Conservation (phyloP, 1,140 invertebrate genomes). For the Lepidurus apus region DNA sequence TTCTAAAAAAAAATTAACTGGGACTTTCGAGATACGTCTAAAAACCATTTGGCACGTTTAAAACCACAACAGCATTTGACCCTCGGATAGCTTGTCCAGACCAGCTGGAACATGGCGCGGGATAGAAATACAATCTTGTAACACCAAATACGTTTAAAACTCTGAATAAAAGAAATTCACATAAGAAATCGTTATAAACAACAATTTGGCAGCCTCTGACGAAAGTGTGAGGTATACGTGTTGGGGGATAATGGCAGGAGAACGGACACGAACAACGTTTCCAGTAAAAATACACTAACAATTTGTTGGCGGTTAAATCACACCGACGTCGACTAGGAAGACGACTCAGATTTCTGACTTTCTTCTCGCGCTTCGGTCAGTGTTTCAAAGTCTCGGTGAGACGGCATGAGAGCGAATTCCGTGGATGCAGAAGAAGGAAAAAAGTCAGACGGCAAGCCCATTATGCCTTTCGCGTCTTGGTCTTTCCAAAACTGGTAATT, state of each 20-base stretch:
- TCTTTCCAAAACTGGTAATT: conserved; percentile 92
- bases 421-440: conserved; percentile 16
- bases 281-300: neutral
- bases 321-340: conserved; percentile 5
- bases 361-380: conserved; percentile 30
- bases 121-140: neutral
- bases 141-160: neutral
- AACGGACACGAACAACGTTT: neutral
- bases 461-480: conserved; percentile 42
- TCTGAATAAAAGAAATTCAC: neutral
- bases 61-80: neutral
- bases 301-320: neutral
- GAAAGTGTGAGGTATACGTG: conserved; percentile 9
- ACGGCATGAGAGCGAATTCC: conserved; percentile 2
- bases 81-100: neutral
- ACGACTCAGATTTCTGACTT: conserved; percentile 19
- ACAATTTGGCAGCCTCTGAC: neutral
- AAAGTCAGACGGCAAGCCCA: conserved; percentile 29
- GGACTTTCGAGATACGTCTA: neutral
- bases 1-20: neutral
- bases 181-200: neutral
- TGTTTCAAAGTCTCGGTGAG: conserved; percentile 28
- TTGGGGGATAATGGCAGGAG: neutral
- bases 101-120: neutral
- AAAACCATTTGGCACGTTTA: neutral